These are phyloP conservation scores for Andrena marginata DNA, from an alignment of 2,888 invertebrate genomes.

Conservation along the genomic window DNA sequence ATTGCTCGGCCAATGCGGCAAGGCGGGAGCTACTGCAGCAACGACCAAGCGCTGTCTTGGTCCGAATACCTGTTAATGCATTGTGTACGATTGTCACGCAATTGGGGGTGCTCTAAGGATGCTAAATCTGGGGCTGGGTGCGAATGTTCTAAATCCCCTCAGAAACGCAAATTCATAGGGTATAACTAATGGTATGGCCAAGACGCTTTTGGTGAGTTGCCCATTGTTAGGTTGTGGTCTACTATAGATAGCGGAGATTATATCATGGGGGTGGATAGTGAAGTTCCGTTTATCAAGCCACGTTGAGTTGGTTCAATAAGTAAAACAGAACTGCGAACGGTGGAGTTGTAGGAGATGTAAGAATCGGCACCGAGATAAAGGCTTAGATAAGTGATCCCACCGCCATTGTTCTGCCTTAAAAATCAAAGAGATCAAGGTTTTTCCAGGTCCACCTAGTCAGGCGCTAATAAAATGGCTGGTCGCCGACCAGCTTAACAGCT, in stretches of 20 bases:
- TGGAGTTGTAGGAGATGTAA: too few relatives aligned
- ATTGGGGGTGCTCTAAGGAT: constrained; percentile 22
- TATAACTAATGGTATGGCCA: constrained; percentile 11
- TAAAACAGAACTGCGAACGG: neutral
- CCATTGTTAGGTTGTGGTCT: neutral
- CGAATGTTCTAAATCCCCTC: constrained; percentile 22
- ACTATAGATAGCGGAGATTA: neutral
- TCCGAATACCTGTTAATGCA: neutral
- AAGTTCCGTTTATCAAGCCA: neutral
- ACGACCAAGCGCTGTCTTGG: neutral
- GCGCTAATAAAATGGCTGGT: constrained; percentile 29
- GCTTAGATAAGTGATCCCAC: neutral
- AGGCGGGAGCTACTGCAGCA: neutral
- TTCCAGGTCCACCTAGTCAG: neutral
- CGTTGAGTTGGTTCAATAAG: neutral
- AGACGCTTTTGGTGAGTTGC: constrained; percentile 2
- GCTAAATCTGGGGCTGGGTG: neutral
- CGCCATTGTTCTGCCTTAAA: neutral
- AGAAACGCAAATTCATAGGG: constrained; percentile 28
- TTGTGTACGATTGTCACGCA: constrained; percentile 12
- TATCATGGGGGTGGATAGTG: neutral
- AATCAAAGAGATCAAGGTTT: neutral
- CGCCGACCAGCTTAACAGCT: constrained; percentile 14
- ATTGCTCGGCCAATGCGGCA: neutral
- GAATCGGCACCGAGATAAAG: too few relatives aligned